phyloP scores from a whole-genome alignment of 2,113 vertebrate species.

The Ornithorhynchus anatinus region DNA sequence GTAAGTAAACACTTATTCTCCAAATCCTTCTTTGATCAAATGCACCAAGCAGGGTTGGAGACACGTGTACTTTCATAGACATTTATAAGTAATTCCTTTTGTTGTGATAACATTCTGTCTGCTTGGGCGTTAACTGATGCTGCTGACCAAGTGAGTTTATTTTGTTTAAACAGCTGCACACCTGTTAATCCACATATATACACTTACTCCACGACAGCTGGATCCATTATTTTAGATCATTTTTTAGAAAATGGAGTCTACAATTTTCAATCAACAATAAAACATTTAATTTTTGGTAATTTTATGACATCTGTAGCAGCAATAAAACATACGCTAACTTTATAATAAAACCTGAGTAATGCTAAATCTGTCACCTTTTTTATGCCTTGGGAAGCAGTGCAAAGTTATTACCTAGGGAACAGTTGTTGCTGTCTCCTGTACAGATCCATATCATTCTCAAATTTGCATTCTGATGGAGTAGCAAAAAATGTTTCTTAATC shows the following conservation, averaged over 20 bases:
- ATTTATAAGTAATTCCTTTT: conserved; percentile 7
- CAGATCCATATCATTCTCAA: conserved; percentile 68
- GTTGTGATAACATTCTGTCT: not conserved
- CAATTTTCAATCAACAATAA: conserved; percentile 51
- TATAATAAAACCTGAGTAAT: conserved; percentile 49
- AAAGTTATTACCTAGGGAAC: conserved; percentile 65
- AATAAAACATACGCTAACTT: conserved; percentile 66
- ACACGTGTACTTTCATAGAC: not conserved
- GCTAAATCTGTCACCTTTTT: conserved; percentile 27
- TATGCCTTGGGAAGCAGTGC: not conserved
- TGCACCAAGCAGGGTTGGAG: not conserved
- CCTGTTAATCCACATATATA: not conserved
- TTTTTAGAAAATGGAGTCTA: conserved; percentile 31
- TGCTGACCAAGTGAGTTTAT: conserved; percentile 12
- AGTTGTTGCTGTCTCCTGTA: conserved; percentile 61
- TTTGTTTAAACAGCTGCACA: conserved; percentile 4
- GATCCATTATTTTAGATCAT: conserved; percentile 27
- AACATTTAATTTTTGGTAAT: conserved; percentile 54
- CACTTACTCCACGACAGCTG: not conserved
- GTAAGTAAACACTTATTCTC: not conserved
- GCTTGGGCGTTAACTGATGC: conserved; percentile 9
- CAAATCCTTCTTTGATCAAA: conserved; percentile 3
- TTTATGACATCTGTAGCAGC: conserved; percentile 56
- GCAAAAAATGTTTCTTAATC: conserved; percentile 71
- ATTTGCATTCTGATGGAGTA: conserved; percentile 73